A percentile compares a stretch with the other conserved stretches of the same genome.
Conservation (phyloP, 2,113 vertebrate species). For the Seriola aureovittata region DNA sequence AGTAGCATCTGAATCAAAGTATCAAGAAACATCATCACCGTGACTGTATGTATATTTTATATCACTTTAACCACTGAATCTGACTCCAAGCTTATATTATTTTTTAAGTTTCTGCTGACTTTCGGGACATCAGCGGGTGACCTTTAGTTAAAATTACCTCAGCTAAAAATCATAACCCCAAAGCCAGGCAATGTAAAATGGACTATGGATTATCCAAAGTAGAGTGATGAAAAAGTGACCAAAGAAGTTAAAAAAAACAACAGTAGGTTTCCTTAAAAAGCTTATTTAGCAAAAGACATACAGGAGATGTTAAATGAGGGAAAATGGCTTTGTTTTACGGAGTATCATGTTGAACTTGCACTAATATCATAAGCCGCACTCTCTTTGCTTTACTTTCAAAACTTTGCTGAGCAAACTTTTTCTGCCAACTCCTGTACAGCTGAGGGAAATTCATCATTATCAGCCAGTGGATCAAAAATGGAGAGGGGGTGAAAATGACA, state of each 20-base stretch:
- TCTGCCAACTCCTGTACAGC: conserved; percentile 70
- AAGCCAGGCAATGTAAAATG: conserved; percentile 5
- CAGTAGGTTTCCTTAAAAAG: conserved; percentile 45
- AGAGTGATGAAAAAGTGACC: conserved; percentile 27
- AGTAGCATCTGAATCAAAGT: background rate
- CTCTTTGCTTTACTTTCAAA: conserved; percentile 70
- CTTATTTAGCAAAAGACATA: conserved; percentile 48
- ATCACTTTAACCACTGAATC: conserved; percentile 8
- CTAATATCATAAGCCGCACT: conserved; percentile 68
- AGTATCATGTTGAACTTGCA: conserved; percentile 65
- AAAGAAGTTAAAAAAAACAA: conserved; percentile 13
- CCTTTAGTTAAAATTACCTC: conserved; percentile 26
- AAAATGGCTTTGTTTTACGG: conserved; percentile 63
- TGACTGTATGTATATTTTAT: background rate
- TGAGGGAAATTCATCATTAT: conserved; percentile 82
- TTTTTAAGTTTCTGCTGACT: conserved; percentile 10
- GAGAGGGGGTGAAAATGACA: conserved; percentile 77
- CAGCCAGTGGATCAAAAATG: conserved; percentile 80
- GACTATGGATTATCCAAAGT: conserved; percentile 22
- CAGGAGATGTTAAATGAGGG: conserved; percentile 53
- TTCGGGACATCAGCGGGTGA: background rate
- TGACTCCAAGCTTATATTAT: background rate
- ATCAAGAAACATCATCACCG: background rate
- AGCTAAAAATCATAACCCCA: conserved; percentile 27
- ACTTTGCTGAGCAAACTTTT: conserved; percentile 80